These are phyloP conservation scores for Gnathonemus longibarbis DNA, from an alignment of 2,113 vertebrate genomes.

Conservation along the genomic window DNA sequence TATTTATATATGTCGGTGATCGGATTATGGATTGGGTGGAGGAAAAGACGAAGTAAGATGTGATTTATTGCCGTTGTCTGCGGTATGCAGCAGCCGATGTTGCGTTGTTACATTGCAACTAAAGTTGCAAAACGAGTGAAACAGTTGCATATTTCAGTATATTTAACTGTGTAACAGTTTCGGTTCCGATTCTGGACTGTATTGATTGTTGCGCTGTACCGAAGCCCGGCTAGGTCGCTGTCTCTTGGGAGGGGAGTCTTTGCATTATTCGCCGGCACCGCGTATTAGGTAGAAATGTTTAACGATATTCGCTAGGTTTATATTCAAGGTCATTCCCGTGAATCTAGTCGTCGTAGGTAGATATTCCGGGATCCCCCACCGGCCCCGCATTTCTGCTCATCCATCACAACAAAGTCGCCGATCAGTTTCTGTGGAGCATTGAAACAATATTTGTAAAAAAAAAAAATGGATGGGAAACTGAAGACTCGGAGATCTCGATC, in stretches of 20 bases:
- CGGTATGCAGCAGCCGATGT: constrained; percentile 8
- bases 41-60: constrained; percentile 17
- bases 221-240: neutral
- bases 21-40: constrained; percentile 16
- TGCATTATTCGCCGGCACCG: neutral
- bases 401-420: neutral
- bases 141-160: neutral
- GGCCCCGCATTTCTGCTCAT: neutral
- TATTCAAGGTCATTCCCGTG: constrained; percentile 37
- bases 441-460: constrained; percentile 10
- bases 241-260: neutral
- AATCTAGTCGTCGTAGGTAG: constrained; percentile 9
- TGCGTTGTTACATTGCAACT: constrained; percentile 26
- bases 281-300: constrained; percentile 10
- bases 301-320: constrained; percentile 20
- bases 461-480: constrained; percentile 62
- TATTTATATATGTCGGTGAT: neutral
- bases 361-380: neutral
- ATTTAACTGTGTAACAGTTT: neutral
- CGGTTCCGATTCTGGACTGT: neutral
- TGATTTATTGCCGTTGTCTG: constrained; percentile 20
- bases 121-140: constrained; percentile 39
- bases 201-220: neutral
- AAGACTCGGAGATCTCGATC: constrained; percentile 62
- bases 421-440: neutral